Evolutionary conservation across 2,113 vertebrate species (phyloP), one percentile per base, ranked within the genome.

Genomic region (Willisornis vidua): DNA sequence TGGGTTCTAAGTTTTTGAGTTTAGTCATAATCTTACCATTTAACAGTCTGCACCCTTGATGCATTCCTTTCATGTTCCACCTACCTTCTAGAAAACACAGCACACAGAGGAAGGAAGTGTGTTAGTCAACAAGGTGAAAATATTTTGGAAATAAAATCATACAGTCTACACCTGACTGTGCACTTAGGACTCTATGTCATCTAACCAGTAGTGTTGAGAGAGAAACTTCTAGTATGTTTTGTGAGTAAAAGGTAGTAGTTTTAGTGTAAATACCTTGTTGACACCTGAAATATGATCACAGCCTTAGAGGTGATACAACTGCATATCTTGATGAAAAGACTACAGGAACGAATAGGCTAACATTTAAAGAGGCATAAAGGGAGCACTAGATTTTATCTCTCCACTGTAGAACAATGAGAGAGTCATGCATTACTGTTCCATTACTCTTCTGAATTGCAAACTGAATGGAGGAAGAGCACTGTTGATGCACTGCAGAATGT

Each of bases 401-500:
- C 66, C 45, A 26, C 19, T 86, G 76, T 87, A 84, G 83, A 95
- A 71, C 72, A 92, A 54, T 84, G 65, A 35, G 80, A 76, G 81
- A 78, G 83, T 68, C 76, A 81, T 85, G 88, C 85, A 86, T 81
- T 95, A 75, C 68, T 86, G 76, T 92, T 89, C 88, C 75, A 72
- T 94, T 24, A 3, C 83, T 90, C 68, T 89, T 84, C 83, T 81
- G 82, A 94, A 86, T 87, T 95, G 76, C 90, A 88, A 22, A 43
- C 79, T 41, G 57, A 90, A 46, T 75, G 76, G 80, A 90, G 76
- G 73, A 94, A 94, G 85, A 90, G 87, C 58, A 87, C 37, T 85
- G 76, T 95, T 93, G 94, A 96, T 84, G 86, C 86, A 85, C 76
- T 94, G 96, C 85, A 92, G 88, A 96, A 92, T 85, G 90, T 78